Evolutionary conservation across 2,797 vertebrate genomes (phyloP), one percentile per base, ranked within the genome.

Genomic region (Selene dorsalis): DNA sequence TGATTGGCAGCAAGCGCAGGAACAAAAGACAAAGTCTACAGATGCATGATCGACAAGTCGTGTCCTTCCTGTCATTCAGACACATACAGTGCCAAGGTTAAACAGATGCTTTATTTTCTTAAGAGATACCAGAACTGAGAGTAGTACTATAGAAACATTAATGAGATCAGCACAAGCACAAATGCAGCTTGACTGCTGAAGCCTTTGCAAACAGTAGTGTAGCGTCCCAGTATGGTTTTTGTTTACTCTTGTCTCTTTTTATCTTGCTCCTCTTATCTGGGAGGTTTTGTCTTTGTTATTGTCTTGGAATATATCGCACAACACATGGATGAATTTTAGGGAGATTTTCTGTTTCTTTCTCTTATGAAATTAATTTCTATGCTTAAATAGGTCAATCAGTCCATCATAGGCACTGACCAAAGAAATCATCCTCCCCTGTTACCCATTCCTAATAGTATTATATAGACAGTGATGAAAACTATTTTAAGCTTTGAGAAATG

Each of bases 1-100:
- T 88, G 91, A 90, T 89, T 88, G 87, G 80, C 83, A 80, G 65
- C 32, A 6, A 63, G 68, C 32, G 65, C 75, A 69, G 50, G 62
- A 75, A 48, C 55, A 55, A 79, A 69, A 45, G 30, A 57, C 68
- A 75, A 72, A 84, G 71, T 79, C 55, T 39, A 35, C 69, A 10
- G 73, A 78, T 70, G 60, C 75, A 71, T 26, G 52, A 70, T 71
- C 74, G 83, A 88, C 75, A 52, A 75, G 69, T 75, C 41, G 5
- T 45, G 77, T 83, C 88, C 67, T 67, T 57, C 32, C n/a, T 9
- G 20, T 86, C 75, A 39, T 79, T 80, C 62, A 52, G 39, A 17
- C 26, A 7, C 47, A 58, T 61, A 73, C 75, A 61, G 47, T 68
- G 71, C 32, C 87, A 81, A 86, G 84, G 85, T 90, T 84, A 85